Percentiles rank a stretch among this genome's conserved stretches.
phyloP scores from a whole-genome alignment of 2,888 invertebrate species.

The Drosophila quasianomalipes region DNA sequence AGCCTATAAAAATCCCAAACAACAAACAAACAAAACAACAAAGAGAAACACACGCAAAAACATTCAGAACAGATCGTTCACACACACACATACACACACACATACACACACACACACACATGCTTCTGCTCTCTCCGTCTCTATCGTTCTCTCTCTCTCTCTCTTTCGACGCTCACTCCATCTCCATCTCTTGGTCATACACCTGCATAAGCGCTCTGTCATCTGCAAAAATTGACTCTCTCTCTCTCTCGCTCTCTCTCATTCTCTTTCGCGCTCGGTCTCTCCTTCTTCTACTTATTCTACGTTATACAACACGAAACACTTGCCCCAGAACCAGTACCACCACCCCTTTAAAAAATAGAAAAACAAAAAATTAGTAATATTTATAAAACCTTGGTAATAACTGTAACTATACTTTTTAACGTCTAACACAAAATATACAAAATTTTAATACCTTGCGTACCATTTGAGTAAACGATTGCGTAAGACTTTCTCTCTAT shows the following conservation, averaged over 20 bases:
- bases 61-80: conserved; percentile 27
- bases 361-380: conserved; percentile 1
- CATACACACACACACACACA: conserved; percentile 16
- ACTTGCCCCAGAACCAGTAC: conserved; percentile 34
- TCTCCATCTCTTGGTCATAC: conserved; percentile 10
- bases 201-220: not conserved
- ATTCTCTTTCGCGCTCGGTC: conserved; percentile 18
- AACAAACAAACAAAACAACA: conserved; percentile 12
- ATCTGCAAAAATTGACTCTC: not conserved
- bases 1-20: conserved; percentile 1
- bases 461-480: conserved; percentile 59
- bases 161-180: conserved; percentile 22
- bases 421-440: conserved; percentile 33
- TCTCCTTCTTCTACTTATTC: conserved; percentile 26
- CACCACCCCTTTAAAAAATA: conserved; percentile 16
- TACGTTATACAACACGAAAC: conserved; percentile 39
- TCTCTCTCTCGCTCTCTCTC: conserved; percentile 25
- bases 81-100: not conserved
- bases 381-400: conserved; percentile 49
- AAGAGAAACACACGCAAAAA: conserved; percentile 19
- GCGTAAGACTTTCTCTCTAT: conserved; percentile 46
- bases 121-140: not conserved
- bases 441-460: conserved; percentile 35
- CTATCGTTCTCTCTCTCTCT: not conserved
- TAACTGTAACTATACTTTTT: conserved; percentile 48